Conservation (phyloP, 2,113 vertebrate genomes). For the Lipophrys pholis region DNA sequence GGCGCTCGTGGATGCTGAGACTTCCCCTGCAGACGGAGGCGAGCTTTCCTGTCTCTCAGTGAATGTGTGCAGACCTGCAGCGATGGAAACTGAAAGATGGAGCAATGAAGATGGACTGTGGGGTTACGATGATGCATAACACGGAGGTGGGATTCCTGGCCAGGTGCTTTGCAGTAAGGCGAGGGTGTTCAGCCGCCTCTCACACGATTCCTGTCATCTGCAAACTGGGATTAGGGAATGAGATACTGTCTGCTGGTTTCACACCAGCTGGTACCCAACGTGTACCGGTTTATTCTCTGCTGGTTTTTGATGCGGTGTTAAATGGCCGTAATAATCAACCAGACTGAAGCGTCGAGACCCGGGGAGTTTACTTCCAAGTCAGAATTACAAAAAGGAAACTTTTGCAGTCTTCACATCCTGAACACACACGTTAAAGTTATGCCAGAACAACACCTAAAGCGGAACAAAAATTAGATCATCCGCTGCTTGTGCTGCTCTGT, state of each 20-base stretch:
- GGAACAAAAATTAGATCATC: too few species aligned
- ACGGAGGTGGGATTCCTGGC: slow-evolving; percentile 47
- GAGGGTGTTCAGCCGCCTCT: slow-evolving; percentile 34
- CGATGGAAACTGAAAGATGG: slow-evolving; percentile 40
- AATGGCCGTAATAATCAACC: slow-evolving; percentile 63
- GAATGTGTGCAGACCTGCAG: slow-evolving; percentile 58
- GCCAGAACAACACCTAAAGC: too few species aligned
- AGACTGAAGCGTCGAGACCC: slow-evolving; percentile 68
- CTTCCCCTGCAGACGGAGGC: slow-evolving; percentile 81
- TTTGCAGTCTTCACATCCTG: slow-evolving; percentile 9
- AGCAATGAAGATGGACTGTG: slow-evolving; percentile 64
- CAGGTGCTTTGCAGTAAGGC: slow-evolving; percentile 58
- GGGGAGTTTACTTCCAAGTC: slow-evolving; percentile 58
- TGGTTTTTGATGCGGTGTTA: slow-evolving; percentile 74
- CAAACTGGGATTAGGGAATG: slow-evolving; percentile 59
- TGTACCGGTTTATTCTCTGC: slow-evolving; percentile 30
- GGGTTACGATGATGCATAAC: slow-evolving; percentile 62
- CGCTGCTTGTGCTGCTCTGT: too few species aligned
- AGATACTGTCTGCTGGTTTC: slow-evolving; percentile 52
- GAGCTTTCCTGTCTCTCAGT: slow-evolving; percentile 81
- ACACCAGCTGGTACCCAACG: slow-evolving; percentile 65
- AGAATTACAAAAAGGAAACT: slow-evolving; percentile 42
- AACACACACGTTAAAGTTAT: slow-evolving; percentile 17
- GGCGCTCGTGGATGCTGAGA: slow-evolving; percentile 56
- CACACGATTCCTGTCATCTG: slow-evolving; percentile 58